Conservation (phyloP, 2,888 invertebrate genomes). For the Halictus ligatus region DNA sequence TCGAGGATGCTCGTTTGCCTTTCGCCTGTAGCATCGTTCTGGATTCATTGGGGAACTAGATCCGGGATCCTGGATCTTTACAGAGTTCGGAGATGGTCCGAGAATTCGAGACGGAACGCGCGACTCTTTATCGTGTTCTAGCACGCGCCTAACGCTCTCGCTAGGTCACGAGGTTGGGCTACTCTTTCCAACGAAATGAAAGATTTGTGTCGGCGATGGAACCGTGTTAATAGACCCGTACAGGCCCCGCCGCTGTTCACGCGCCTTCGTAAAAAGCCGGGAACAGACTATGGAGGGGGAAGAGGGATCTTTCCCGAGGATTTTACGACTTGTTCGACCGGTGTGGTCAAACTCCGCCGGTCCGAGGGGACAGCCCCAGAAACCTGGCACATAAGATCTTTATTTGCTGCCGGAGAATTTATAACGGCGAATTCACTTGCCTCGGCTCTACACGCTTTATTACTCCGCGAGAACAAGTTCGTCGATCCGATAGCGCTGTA, state of each 20-base stretch:
- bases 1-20: not conserved
- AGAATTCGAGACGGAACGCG: not conserved
- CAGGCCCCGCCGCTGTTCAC: slow-evolving; percentile 52
- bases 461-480: not conserved
- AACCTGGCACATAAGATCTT: slow-evolving; percentile 40
- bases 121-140: slow-evolving; percentile 22
- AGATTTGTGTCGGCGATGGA: slow-evolving; percentile 67
- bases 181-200: slow-evolving; percentile 52
- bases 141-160: slow-evolving; percentile 51
- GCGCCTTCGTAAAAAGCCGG: slow-evolving; percentile 61
- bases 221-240: slow-evolving; percentile 64
- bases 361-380: not conserved
- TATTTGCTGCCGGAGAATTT: slow-evolving; percentile 44
- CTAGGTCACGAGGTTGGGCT: not conserved
- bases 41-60: not conserved
- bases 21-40: not conserved
- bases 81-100: not conserved
- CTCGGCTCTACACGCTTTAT: not conserved
- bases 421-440: slow-evolving; percentile 24
- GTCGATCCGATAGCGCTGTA: not conserved
- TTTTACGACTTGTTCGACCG: slow-evolving; percentile 61
- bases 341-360: slow-evolving; percentile 37
- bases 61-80: not conserved
- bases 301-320: slow-evolving; percentile 37
- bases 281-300: not conserved